Base-by-base conservation (phyloP, 2,888 invertebrate species). In the Eupithecia inturbata region DNA sequence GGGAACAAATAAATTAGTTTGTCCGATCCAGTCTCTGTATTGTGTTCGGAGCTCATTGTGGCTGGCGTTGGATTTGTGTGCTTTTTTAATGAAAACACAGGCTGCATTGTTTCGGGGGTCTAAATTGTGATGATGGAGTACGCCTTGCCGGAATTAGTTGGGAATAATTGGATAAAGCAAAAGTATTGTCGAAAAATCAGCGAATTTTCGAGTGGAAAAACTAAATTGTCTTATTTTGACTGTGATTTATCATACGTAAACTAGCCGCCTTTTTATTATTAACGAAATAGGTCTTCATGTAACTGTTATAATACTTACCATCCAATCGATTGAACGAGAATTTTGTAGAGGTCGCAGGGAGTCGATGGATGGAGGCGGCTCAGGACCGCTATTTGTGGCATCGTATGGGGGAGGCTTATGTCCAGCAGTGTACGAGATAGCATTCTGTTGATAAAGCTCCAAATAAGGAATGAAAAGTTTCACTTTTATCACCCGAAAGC, bases 1-100 rank as follows among this genome's bases (percentile, higher is more conserved):
- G 75, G 76, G 78, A 77, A 83, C 84, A 88, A 85, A 89, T 88
- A 92, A 92, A 80, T 93, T 92, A 91, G 92, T 93, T 91, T 91
- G 91, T 91, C 89, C 87, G 89, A 91, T 89, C 87, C 92, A 91
- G 87, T 87, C 85, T 78, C 75, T 75, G 80, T 79, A 82, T 87
- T 87, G 84, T 87, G 84, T 85, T 76, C 76, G 73, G 22, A 67
- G 64, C 70, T 73, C 73, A 83, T 87, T 87, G 85, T 87, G 78
- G 49, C 79, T 57, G 26, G 57, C 57, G 26, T 26, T 26, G 78
- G 72, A 76, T 77, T 78, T 76, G 71, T 72, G 73, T 77, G 82
- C 81, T 82, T 82, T 84, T 85, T 84, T 82, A 82, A 83, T 83
- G 81, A 83, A 84, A 76, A 76, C 73, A 57, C 57, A 57, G 67